Percentiles rank a stretch among this genome's conserved stretches.
Conservation (phyloP, 2,888 invertebrate genomes). For the Eilema caniola region DNA sequence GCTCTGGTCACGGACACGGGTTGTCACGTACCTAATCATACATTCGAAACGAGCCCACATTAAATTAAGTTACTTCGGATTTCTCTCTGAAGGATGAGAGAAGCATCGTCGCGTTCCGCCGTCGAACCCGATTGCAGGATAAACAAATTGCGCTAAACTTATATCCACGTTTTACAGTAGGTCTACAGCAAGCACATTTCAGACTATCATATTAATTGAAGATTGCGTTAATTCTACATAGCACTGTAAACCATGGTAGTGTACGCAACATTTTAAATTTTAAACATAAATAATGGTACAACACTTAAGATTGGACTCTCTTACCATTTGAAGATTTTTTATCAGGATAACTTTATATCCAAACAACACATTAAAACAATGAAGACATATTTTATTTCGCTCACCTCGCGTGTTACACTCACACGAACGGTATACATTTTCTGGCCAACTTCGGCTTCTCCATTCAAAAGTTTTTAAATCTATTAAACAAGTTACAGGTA, state of each 20-base stretch:
- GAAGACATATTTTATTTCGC: constrained; percentile 28
- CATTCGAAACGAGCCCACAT: neutral
- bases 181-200: neutral
- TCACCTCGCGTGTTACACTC: constrained; percentile 44
- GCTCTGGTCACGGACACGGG: neutral
- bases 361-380: constrained; percentile 12
- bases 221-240: no score
- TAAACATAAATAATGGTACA: neutral
- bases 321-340: neutral
- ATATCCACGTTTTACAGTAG: neutral
- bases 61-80: neutral
- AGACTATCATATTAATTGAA: neutral
- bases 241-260: no score
- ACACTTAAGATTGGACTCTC: neutral
- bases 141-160: neutral
- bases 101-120: neutral
- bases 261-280: no score
- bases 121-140: neutral
- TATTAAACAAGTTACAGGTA: constrained; percentile 55
- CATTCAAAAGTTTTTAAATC: constrained; percentile 64
- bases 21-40: neutral
- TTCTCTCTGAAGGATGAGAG: neutral
- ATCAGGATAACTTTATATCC: constrained; percentile 28
- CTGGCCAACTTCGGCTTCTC: constrained; percentile 45
- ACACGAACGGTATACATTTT: constrained; percentile 31